These are phyloP conservation scores for Conger conger DNA, from an alignment of 2,113 vertebrate genomes.

Conservation along the genomic window DNA sequence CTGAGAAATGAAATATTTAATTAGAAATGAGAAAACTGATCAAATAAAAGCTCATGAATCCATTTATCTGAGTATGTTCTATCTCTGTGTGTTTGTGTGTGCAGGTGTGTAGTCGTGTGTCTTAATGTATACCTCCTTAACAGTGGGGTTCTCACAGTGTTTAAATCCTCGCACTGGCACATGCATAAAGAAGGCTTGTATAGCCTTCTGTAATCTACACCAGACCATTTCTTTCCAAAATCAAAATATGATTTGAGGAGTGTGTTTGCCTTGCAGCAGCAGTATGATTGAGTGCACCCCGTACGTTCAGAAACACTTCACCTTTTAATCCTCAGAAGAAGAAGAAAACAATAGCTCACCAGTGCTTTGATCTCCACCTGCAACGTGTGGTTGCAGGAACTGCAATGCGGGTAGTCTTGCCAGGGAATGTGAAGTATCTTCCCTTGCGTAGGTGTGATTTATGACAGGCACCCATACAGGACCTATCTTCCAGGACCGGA, in stretches of 20 bases:
- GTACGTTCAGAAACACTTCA: not conserved
- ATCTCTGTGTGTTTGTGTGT: too few relatives aligned
- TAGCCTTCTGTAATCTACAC: not conserved
- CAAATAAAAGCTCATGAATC: too few relatives aligned
- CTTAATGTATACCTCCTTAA: too few relatives aligned
- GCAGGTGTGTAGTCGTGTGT: too few relatives aligned
- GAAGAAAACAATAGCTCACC: not conserved
- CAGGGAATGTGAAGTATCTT: not conserved
- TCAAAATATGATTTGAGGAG: conserved; percentile 1
- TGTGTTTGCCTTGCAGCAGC: not conserved
- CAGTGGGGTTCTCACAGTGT: not conserved
- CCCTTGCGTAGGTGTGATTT: not conserved
- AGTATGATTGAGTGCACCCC: not conserved
- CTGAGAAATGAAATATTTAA: too few relatives aligned
- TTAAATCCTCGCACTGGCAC: not conserved
- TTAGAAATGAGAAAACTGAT: too few relatives aligned
- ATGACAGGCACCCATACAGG: not conserved
- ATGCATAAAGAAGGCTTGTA: not conserved
- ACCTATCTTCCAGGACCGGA: not conserved
- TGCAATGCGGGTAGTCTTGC: not conserved
- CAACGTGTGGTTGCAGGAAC: not conserved
- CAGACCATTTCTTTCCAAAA: not conserved
- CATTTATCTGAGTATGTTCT: too few relatives aligned
- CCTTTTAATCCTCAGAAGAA: not conserved
- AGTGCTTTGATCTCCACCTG: not conserved